phyloP scores from a whole-genome alignment of 2,797 vertebrate genomes.

The Sylvia borin region DNA sequence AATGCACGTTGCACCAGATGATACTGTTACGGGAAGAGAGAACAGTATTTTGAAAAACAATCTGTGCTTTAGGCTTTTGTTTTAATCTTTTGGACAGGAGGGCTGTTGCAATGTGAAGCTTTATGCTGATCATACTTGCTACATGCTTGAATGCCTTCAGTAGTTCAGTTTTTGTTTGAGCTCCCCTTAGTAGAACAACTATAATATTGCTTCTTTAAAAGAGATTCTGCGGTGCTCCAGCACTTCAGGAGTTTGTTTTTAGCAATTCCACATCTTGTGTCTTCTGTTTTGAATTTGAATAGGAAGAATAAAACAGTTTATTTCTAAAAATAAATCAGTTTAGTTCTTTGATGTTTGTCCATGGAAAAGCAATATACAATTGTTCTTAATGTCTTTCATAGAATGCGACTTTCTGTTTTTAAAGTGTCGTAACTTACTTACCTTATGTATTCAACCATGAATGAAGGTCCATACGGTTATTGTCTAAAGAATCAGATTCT shows the following conservation, averaged over 20 bases:
- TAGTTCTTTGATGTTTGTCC: neutral
- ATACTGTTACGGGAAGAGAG: neutral
- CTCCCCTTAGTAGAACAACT: neutral
- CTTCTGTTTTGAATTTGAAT: neutral
- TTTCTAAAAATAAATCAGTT: neutral
- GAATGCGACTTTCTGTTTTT: neutral
- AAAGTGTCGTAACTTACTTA: neutral
- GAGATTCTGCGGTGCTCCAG: neutral
- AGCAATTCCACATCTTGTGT: neutral
- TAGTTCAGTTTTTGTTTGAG: neutral
- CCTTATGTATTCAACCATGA: fast-evolving
- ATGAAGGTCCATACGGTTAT: neutral
- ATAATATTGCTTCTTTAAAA: neutral
- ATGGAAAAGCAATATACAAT: neutral
- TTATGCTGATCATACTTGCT: neutral
- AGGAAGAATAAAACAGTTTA: neutral
- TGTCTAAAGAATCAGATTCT: neutral
- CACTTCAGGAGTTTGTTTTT: neutral
- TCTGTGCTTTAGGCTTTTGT: neutral
- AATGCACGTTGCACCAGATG: neutral
- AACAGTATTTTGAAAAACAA: neutral
- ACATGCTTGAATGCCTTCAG: neutral
- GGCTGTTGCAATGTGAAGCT: neutral
- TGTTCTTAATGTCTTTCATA: neutral
- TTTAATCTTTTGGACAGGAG: neutral